Base-by-base conservation (phyloP, 2,113 vertebrate species). In the Phyllopteryx taeniolatus region DNA sequence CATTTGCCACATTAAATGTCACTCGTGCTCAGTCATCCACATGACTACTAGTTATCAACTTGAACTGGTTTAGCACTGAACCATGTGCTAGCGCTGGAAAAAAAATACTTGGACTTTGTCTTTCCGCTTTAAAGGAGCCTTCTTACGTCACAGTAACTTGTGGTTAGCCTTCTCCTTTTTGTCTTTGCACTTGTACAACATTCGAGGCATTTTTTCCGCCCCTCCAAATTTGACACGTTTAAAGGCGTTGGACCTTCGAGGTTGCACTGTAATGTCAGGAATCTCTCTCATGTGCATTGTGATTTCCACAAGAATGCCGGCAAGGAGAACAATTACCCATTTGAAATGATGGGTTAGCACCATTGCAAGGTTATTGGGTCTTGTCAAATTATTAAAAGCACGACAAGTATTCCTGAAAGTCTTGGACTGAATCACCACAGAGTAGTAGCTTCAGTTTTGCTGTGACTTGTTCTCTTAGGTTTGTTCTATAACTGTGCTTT, bases 251-350 rank as follows among this genome's bases (percentile, higher is more conserved):
- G 65, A 49, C 42, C 43, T 27, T 46, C 65, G 44, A 67, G 14
- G 22, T 31, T 15, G 2, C 43, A 67, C 14, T 39, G 46, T 80
- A 75, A 84, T 81, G 79, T 17, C 6, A 79, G 75, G 84, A 86
- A 90, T 87, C 66, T 78, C 57, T 73, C 62, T 73, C 27, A 3
- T 59, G 74, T 70, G 60, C 73, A 73, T 60, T 68, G 69, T 69
- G 59, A 71, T 78, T 80, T 88, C 84, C 85, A 88, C 84, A 88
- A 88, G 82, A 89, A 91, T 88, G 84, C 87, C 68, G 69, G 73
- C 67, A 70, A 79, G 80, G 67, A 85, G 86, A 68, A 75, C 73
- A 75, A 56, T 47, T 59, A 82, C 77, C 83, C 77, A 79, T 75
- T 66, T 61, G 72, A 83, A 81, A 82, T 77, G 47, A 76, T 53